A percentile compares a stretch with the other conserved stretches of the same genome.
Conservation (phyloP, 2,888 invertebrate species). For the Andrena dorsata region DNA sequence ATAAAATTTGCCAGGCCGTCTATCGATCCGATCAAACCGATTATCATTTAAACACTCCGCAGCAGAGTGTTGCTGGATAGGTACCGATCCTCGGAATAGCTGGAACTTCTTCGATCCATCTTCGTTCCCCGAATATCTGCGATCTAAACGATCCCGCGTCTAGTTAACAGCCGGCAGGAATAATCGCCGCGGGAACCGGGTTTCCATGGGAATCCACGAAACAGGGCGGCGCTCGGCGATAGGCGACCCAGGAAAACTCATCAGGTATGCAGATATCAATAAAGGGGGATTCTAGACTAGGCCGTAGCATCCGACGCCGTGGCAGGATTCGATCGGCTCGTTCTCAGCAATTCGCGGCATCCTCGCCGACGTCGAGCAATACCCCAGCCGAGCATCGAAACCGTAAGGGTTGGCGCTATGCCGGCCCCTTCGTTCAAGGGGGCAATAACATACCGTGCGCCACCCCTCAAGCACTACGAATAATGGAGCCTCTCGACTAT, state of each 20-base stretch:
- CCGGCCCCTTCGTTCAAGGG: slow-evolving; percentile 74
- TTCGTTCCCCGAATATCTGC: slow-evolving; percentile 54
- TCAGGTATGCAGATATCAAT: slow-evolving; percentile 81
- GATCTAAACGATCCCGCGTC: slow-evolving; percentile 62
- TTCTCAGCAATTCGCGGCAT: slow-evolving; percentile 82
- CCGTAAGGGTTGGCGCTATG: slow-evolving; percentile 78
- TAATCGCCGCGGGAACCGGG: slow-evolving; percentile 52
- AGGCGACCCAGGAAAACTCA: slow-evolving; percentile 73
- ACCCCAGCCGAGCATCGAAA: slow-evolving; percentile 69
- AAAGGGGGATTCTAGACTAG: slow-evolving; percentile 78
- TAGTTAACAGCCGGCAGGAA: slow-evolving; percentile 58
- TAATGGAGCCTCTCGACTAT: slow-evolving; percentile 80
- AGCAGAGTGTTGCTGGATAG: not conserved
- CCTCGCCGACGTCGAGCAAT: slow-evolving; percentile 72
- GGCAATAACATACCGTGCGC: slow-evolving; percentile 79
- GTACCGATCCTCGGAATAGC: slow-evolving; percentile 21
- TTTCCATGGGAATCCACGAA: slow-evolving; percentile 67
- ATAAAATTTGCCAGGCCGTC: no score
- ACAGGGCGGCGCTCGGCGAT: slow-evolving; percentile 38
- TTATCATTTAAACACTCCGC: slow-evolving; percentile 24
- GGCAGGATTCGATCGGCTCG: slow-evolving; percentile 74
- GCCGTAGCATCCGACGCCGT: slow-evolving; percentile 67
- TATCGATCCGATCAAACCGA: not conserved
- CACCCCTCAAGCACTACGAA: slow-evolving; percentile 75
- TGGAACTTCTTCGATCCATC: slow-evolving; percentile 46